Conservation (phyloP, 2,888 invertebrate genomes). For the Rhamnusium bicolor region DNA sequence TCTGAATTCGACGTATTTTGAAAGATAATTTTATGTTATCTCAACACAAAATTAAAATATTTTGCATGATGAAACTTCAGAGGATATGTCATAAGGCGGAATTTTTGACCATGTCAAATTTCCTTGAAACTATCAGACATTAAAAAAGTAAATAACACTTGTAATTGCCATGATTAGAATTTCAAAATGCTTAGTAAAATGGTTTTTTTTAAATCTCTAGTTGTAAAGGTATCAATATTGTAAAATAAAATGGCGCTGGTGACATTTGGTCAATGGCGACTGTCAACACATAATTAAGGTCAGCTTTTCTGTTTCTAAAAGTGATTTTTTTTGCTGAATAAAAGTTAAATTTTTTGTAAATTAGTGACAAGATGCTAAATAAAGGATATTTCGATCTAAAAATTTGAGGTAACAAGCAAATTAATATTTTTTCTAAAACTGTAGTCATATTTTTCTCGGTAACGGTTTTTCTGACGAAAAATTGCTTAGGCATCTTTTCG, state of each 20-base stretch:
- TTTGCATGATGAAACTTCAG: constrained; percentile 45
- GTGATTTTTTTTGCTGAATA: no score
- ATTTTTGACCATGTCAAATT: constrained; percentile 11
- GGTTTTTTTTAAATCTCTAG: constrained; percentile 13
- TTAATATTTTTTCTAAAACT: no score
- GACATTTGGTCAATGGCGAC: background rate
- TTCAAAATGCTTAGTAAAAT: constrained; percentile 1
- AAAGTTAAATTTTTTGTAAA: no score
- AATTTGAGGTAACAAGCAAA: no score
- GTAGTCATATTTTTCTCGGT: no score
- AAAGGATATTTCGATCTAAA: no score
- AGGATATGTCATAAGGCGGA: constrained; percentile 36
- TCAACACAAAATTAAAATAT: constrained; percentile 32
- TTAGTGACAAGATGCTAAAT: no score
- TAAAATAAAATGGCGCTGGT: background rate
- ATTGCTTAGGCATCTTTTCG: no score
- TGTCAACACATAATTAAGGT: no score
- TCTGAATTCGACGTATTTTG: constrained; percentile 17
- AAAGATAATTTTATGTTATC: constrained; percentile 24
- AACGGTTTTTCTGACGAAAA: no score
- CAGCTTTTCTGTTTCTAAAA: no score
- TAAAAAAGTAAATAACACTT: background rate
- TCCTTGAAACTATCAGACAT: constrained; percentile 6
- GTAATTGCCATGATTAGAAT: constrained; percentile 22
- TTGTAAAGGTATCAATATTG: constrained; percentile 20